Evolutionary conservation across 2,888 invertebrate genomes (phyloP), one percentile per base, ranked within the genome.

Genomic region (Seira ritae): DNA sequence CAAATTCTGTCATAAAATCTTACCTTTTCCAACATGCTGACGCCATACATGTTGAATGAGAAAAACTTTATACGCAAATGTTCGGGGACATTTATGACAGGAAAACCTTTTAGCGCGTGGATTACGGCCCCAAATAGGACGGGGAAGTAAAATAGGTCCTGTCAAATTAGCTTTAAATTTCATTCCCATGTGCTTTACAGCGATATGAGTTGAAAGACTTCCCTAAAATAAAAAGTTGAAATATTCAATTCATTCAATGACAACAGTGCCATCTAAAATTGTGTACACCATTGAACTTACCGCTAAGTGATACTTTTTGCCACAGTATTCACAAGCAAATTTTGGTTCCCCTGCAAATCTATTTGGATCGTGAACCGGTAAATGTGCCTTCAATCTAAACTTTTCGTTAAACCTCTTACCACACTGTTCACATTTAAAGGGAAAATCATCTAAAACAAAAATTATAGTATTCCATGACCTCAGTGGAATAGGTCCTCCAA

Each of bases 241-340:
- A 22, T 22, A 66, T 3, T 22, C 22, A 6, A 10, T 22, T 23
- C n/a, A n/a, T n/a, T n/a, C n/a, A n/a, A n/a, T n/a, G n/a, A n/a
- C n/a, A n/a, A n/a, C n/a, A n/a, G n/a, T n/a, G n/a, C n/a, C n/a
- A n/a, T n/a, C n/a, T n/a, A n/a, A 31, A 31, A 31, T 31, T 4
- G 2, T 31, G 31, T n/a, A 31, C 31, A 31, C 31, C n/a, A n/a
- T n/a, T n/a, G n/a, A n/a, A 8, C 12, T 17, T 23, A 73, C 80
- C 68, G 73, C 72, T n/a, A 80, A 23, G 17, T 80, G 73, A 19
- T 73, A 80, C 15, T 68, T 80, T 22, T 69, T 68, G 20, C 62
- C 80, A 46, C 80, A 80, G 10, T 37, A 17, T 20, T 73, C 68
- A 42, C 80, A 80, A 0, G 73, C 60, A 22, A 19, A 80, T 55